phyloP scores from a whole-genome alignment of 2,888 invertebrate species.

The Lasioglossum malachurum region DNA sequence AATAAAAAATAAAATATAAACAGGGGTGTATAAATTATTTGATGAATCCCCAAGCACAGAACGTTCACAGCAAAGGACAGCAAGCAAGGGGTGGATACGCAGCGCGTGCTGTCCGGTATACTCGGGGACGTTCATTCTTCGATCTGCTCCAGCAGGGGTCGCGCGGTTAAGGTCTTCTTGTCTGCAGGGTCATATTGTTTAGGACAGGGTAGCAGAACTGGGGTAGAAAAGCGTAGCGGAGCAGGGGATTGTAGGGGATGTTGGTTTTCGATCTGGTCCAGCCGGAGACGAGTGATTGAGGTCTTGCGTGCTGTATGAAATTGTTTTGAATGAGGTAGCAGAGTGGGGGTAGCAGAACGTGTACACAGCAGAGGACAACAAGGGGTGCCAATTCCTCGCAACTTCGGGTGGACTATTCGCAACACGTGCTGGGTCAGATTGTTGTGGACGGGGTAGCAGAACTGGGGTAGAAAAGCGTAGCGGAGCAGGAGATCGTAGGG shows the following conservation, averaged over 20 bases:
- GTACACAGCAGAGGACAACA: no score
- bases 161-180: constrained; percentile 68
- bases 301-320: constrained; percentile 65
- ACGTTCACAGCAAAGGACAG: no score
- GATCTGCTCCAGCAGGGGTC: constrained; percentile 53
- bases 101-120: not conserved
- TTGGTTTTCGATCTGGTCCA: not conserved
- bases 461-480: not conserved
- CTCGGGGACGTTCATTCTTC: not conserved
- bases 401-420: no score
- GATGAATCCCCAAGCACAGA: no score
- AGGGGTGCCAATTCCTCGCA: no score
- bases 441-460: not conserved
- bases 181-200: constrained; percentile 62
- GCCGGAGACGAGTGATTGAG: constrained; percentile 68
- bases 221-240: no score
- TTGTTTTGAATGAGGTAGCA: constrained; percentile 27
- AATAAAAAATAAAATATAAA: no score
- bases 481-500: not conserved
- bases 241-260: not conserved
- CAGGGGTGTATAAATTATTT: no score
- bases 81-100: no score
- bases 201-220: not conserved
- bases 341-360: no score
- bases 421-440: constrained; percentile 57